A percentile compares a stretch with the other conserved stretches of the same genome.
Evolutionary conservation across 2,797 vertebrate genomes (phyloP).

Genomic region (Poliocrania exsul): DNA sequence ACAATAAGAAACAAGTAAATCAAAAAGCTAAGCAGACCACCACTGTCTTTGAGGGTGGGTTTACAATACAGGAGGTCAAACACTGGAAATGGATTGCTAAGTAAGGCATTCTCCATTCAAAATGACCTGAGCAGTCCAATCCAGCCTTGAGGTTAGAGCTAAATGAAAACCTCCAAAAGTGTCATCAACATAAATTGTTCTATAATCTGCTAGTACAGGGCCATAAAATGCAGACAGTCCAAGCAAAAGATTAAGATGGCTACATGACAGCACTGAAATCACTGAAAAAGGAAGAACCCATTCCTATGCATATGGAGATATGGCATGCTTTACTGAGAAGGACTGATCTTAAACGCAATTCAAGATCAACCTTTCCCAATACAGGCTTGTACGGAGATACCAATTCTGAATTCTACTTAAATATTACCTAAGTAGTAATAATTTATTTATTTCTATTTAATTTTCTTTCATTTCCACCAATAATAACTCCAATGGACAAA

Average conservation of each 20-base stretch:
- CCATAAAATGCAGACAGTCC: background rate
- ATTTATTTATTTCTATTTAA: background rate
- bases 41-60: fast-evolving
- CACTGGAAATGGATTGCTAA: background rate
- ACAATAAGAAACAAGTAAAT: background rate
- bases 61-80: background rate
- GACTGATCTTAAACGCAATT: background rate
- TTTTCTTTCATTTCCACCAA: background rate
- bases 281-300: background rate
- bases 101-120: background rate
- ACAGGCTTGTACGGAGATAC: background rate
- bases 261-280: background rate
- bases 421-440: background rate
- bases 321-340: background rate
- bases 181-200: background rate
- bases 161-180: background rate
- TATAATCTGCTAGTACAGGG: background rate
- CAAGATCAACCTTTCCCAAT: background rate
- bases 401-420: background rate
- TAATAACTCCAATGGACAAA: background rate
- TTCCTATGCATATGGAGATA: background rate
- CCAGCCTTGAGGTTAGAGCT: background rate
- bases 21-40: background rate
- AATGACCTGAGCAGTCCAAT: background rate
- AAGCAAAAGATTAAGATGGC: background rate